phyloP scores from a whole-genome alignment of 64 coral and sea anemone genomes.

The Montipora efflorescens region DNA sequence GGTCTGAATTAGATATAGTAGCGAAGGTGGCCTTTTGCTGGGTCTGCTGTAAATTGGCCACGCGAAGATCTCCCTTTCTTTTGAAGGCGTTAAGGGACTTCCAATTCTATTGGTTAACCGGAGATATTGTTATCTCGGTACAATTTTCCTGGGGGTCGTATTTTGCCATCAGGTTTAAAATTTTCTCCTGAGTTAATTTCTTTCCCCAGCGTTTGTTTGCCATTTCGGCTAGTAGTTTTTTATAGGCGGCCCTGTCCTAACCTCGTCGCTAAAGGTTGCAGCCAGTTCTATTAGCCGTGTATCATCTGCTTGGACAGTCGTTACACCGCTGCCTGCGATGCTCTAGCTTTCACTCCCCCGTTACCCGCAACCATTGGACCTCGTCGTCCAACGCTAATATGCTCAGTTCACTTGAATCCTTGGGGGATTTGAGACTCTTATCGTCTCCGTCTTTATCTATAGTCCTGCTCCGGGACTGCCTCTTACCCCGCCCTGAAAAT shows the following conservation, averaged over 20 bases:
- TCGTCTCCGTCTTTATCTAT: not conserved
- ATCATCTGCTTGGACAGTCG: not conserved
- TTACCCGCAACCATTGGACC: not conserved
- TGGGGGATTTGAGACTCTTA: not conserved
- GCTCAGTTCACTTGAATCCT: not conserved
- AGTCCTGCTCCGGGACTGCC: too few species aligned
- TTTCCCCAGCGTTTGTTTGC: conserved; percentile 25
- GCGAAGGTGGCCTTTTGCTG: not conserved
- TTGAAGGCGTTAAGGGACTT: not conserved
- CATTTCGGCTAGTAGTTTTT: not conserved
- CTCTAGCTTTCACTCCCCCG: too few species aligned
- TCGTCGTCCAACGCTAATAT: not conserved
- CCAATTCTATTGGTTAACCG: not conserved
- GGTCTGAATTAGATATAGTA: not conserved
- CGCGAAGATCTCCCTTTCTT: not conserved
- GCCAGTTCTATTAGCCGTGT: not conserved
- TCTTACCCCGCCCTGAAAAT: too few species aligned
- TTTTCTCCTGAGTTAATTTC: not conserved
- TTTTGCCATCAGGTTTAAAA: not conserved
- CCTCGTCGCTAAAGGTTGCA: not conserved
- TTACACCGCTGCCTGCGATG: not conserved
- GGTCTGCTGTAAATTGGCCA: not conserved
- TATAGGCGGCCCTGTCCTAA: not conserved
- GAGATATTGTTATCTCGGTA: not conserved
- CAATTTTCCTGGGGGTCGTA: conserved; percentile 7